Base-by-base conservation (phyloP, 2,113 vertebrate species). In the Fulmarus glacialis region DNA sequence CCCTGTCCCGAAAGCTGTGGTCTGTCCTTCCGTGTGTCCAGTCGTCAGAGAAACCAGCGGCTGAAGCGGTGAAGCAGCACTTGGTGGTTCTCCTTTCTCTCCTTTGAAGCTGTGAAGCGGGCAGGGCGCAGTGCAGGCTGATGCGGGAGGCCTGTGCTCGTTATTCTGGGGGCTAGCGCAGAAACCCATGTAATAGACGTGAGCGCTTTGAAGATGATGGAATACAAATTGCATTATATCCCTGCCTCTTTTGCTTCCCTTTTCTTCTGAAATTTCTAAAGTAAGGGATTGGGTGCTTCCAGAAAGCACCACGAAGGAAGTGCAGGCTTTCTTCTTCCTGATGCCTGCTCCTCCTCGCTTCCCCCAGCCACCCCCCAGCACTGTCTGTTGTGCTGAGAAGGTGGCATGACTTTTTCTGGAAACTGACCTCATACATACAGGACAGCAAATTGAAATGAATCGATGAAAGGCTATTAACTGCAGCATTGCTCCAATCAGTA, bases 181-280 rank as follows among this genome's bases (percentile, higher is more conserved):
- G 74, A 38, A 52, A 23, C 47, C 60, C 21, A 4, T 2, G 14
- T 6, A 3, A 3, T 1, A 3, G 34, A 1, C 16, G 1, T 0
- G 56, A 36, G 13, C 22, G 0, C 40, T 8, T 4, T 2, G 32
- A 5, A 11, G 34, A 1, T 1, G 58, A 4, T 2, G 27, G 22
- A 10, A 14, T 11, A 3, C 36, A 8, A 8, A 8, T 48, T 5
- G 7, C 32, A 0, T 3, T 8, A 2, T 6, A 4, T 2, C 40
- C 18, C 21, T 9, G 59, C 19, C 23, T 8, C 7, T 47, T 20
- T 5, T 2, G 59, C 55, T 48, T 15, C 55, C n/a, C 67, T 15
- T 15, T 5, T 8, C 38, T 7, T 5, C 5, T 4, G 59, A 12
- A 10, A 3, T 6, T 2, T 4, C 15, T 11, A 12, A 42, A 1